A percentile compares a stretch with the other conserved stretches of the same genome.
These are phyloP conservation scores for Bufo gargarizans DNA, from an alignment of 2,113 vertebrate genomes.

Conservation along the genomic window DNA sequence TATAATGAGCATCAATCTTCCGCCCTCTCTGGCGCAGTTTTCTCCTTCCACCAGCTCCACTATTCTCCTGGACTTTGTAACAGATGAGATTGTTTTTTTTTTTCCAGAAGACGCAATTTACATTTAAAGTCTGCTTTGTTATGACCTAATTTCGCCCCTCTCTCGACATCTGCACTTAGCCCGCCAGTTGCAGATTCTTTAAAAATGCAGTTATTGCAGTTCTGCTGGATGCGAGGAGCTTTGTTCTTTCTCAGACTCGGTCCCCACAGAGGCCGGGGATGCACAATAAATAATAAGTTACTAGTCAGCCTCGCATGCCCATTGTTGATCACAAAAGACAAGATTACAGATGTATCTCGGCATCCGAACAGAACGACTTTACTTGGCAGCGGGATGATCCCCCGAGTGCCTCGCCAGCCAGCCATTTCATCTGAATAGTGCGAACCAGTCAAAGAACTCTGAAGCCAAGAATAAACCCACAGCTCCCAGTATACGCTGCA, in stretches of 20 bases:
- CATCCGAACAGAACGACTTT: slow-evolving; percentile 3
- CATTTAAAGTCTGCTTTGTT: neutral
- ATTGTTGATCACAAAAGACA: slow-evolving; percentile 42
- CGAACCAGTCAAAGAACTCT: neutral
- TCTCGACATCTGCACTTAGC: slow-evolving; percentile 9
- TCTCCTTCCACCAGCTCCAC: neutral
- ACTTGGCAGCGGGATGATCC: slow-evolving; percentile 35
- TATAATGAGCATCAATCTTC: slow-evolving; percentile 17
- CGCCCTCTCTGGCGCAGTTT: slow-evolving; percentile 4
- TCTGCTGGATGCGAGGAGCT: neutral
- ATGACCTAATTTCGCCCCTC: neutral
- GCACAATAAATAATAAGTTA: slow-evolving; percentile 53
- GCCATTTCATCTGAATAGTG: slow-evolving; percentile 15
- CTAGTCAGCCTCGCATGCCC: slow-evolving; percentile 16
- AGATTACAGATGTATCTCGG: slow-evolving; percentile 38
- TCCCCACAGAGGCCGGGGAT: slow-evolving; percentile 36
- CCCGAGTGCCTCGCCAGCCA: slow-evolving; percentile 29
- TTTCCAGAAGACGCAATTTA: neutral
- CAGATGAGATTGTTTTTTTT: neutral
- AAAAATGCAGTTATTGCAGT: slow-evolving; percentile 33
- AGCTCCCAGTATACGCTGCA: slow-evolving; percentile 14
- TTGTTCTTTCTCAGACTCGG: slow-evolving; percentile 30
- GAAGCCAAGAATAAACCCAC: slow-evolving; percentile 18
- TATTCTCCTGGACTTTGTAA: neutral
- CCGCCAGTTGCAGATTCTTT: neutral